Evolutionary conservation across 2,888 invertebrate species (phyloP), one percentile per base, ranked within the genome.

Genomic region (Parelbella ahira): DNA sequence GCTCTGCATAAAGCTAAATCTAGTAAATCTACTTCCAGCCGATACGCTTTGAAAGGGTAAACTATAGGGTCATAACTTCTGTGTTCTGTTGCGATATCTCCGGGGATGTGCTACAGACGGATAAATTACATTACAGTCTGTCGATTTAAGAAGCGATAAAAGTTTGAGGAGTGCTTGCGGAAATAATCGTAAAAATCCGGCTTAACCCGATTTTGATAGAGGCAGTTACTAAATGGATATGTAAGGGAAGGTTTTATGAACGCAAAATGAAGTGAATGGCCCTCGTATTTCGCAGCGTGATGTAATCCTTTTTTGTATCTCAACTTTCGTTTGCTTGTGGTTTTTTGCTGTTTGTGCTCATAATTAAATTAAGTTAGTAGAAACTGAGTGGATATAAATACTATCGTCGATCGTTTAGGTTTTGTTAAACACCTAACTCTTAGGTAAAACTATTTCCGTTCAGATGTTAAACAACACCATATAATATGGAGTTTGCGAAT

Each of bases 131-230:
- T 58, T 60, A 59, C 54, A 58, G 56, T 53, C 64, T 58, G 52
- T 60, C 59, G 61, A 68, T 67, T 64, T 60, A 57, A 58, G 51
- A 49, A 60, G 51, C 54, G 66, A 64, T 66, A 68, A 63, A 67
- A 64, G 58, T 65, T 63, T 57, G 52, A 53, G 54, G 61, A 60
- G 56, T 59, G 55, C 60, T 60, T 52, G 59, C 50, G 51, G 51
- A 52, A 47, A 47, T 53, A 53, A 55, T 53, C 53, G 48, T 55
- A 52, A 55, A 50, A 47, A 46, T 48, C 47, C 47, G 43, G 33
- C 42, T 44, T 48, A 19, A 43, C 36, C 32, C 44, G 44, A 43
- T 49, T 52, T 46, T 49, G 46, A 46, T 47, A 49, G 45, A 39
- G 44, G 48, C 45, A 36, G 45, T 48, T 44, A 37, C 41, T 43